A percentile compares a stretch with the other conserved stretches of the same genome.
phyloP scores from a whole-genome alignment of 92 coral and sea anemone species.

The Actinernus sp. region DNA sequence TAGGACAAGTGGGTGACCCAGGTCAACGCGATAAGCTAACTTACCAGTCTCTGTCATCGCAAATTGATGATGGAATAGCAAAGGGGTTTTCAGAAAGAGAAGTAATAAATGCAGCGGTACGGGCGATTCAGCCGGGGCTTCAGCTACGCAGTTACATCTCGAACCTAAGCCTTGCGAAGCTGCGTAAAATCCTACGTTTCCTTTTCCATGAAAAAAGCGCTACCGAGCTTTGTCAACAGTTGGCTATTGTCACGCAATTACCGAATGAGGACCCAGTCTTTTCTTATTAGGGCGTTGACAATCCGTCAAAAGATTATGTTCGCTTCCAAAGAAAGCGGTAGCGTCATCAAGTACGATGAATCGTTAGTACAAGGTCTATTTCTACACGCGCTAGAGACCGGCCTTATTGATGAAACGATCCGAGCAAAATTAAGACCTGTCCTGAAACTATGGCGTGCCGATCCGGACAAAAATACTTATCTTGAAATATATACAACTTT shows the following conservation, averaged over 20 bases:
- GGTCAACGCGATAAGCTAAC: conserved; percentile 64
- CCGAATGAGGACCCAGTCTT: conserved; percentile 60
- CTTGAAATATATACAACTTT: too few species aligned
- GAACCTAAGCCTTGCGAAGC: conserved; percentile 34
- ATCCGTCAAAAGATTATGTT: conserved; percentile 48
- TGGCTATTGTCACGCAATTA: conserved; percentile 44
- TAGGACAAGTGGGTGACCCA: conserved; percentile 61
- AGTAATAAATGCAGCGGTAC: conserved; percentile 42
- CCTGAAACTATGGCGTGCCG: too few species aligned
- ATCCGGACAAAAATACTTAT: too few species aligned
- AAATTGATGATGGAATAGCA: conserved; percentile 54
- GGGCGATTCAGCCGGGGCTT: conserved; percentile 62
- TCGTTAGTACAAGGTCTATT: conserved; percentile 58
- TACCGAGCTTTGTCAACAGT: too few species aligned
- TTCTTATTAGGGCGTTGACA: conserved; percentile 65
- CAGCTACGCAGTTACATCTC: conserved; percentile 59
- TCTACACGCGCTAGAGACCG: conserved; percentile 73
- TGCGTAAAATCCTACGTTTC: conserved; percentile 59
- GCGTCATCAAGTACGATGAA: conserved; percentile 53
- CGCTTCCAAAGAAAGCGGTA: conserved; percentile 46
- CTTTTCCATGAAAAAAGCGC: conserved; percentile 67
- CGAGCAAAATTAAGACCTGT: conserved; percentile 61
- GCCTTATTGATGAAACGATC: conserved; percentile 58
- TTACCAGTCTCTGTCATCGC: conserved; percentile 56
- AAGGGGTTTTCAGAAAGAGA: conserved; percentile 56